A percentile compares a stretch with the other conserved stretches of the same genome.
These are phyloP conservation scores for Drosophila arizonae DNA, from an alignment of 1,140 invertebrate species.

Conservation along the genomic window DNA sequence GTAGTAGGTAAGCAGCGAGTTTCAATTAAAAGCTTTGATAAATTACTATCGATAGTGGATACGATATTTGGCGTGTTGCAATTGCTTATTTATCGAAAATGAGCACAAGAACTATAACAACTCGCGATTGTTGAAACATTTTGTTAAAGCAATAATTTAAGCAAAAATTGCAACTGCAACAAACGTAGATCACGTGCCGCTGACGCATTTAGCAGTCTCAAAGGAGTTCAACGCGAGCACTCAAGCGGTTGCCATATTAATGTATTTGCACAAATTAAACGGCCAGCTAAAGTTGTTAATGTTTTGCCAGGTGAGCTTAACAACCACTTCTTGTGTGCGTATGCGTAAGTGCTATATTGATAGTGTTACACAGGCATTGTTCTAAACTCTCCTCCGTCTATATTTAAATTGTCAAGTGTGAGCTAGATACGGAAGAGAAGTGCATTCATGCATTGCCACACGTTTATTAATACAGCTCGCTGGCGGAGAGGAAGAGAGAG, in stretches of 20 bases:
- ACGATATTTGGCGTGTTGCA: slow-evolving; percentile 19
- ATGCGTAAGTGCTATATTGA: background rate
- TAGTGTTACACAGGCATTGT: slow-evolving; percentile 12
- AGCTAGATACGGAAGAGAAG: slow-evolving; percentile 1
- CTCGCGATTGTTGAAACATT: slow-evolving; percentile 35
- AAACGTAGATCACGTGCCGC: slow-evolving; percentile 15
- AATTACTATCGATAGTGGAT: slow-evolving; percentile 3
- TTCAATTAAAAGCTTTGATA: background rate
- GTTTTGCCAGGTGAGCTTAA: slow-evolving; percentile 40
- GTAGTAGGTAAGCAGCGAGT: background rate
- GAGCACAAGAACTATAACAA: slow-evolving; percentile 29
- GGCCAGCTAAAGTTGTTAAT: slow-evolving; percentile 39
- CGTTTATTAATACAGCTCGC: slow-evolving; percentile 5
- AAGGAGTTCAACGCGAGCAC: slow-evolving; percentile 4
- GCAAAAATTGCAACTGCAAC: slow-evolving; percentile 35
- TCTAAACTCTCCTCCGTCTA: slow-evolving; percentile 14
- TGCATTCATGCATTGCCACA: slow-evolving; percentile 4
- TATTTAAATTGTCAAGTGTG: background rate
- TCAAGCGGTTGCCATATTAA: slow-evolving; percentile 17
- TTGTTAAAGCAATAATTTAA: slow-evolving; percentile 42
- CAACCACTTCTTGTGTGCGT: background rate
- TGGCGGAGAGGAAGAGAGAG: background rate
- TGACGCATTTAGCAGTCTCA: slow-evolving; percentile 19
- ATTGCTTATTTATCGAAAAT: background rate
- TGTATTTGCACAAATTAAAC: slow-evolving; percentile 15